These are phyloP conservation scores for Proctacanthus coquilletti DNA, from an alignment of 1,140 invertebrate genomes.

Conservation along the genomic window DNA sequence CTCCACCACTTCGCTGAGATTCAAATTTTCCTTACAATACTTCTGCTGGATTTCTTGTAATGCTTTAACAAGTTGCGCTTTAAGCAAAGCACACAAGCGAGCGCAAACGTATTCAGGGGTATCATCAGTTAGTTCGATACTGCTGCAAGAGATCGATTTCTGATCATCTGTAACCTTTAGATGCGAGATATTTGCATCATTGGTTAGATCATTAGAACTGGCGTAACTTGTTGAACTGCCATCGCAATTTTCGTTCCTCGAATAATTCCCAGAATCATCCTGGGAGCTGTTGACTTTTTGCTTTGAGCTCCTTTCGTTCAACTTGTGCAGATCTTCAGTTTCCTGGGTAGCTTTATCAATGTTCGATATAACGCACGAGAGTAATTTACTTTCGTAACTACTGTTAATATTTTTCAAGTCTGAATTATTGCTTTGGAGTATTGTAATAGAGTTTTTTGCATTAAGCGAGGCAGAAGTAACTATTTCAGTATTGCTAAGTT, in stretches of 20 bases:
- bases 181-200: conserved; percentile 7
- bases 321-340: too few relatives aligned
- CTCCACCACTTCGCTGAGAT: conserved; percentile 9
- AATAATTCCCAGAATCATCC: conserved; percentile 24
- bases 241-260: conserved; percentile 18
- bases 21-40: conserved; percentile 29
- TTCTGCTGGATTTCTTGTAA: conserved; percentile 43
- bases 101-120: conserved; percentile 40
- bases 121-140: conserved; percentile 12
- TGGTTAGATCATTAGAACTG: conserved; percentile 8
- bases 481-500: too few relatives aligned
- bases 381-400: conserved; percentile 7
- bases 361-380: conserved; percentile 7
- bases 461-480: too few relatives aligned
- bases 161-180: conserved; percentile 9
- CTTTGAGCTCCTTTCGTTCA: background rate
- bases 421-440: too few relatives aligned
- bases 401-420: too few relatives aligned
- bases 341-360: conserved; percentile 7
- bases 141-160: conserved; percentile 9
- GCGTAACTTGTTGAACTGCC: conserved; percentile 9
- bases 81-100: conserved; percentile 55
- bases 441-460: too few relatives aligned
- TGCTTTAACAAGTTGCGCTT: conserved; percentile 55
- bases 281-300: conserved; percentile 3